These are phyloP conservation scores for Catonia carolina DNA, from an alignment of 2,888 invertebrate genomes.

Conservation along the genomic window DNA sequence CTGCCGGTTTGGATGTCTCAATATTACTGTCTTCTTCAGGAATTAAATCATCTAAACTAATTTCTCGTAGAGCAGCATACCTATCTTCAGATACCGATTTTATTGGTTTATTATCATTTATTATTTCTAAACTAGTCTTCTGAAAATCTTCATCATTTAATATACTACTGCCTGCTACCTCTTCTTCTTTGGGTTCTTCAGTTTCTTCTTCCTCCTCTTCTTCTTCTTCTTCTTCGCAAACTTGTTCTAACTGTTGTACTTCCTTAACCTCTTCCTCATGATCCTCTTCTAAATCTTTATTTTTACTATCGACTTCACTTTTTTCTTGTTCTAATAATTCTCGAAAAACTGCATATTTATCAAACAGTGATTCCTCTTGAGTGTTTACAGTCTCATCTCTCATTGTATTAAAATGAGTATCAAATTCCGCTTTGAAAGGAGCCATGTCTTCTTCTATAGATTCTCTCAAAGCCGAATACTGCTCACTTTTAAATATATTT, in stretches of 20 bases:
- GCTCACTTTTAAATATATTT: conserved; percentile 32
- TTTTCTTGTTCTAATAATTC: conserved; percentile 70
- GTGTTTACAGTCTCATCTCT: conserved; percentile 29
- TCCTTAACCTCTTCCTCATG: not conserved
- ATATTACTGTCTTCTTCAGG: conserved; percentile 41
- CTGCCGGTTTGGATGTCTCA: conserved; percentile 40
- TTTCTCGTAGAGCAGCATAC: conserved; percentile 73
- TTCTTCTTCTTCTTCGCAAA: conserved; percentile 34
- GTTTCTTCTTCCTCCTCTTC: conserved; percentile 42
- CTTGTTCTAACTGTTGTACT: not conserved
- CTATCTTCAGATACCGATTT: conserved; percentile 47
- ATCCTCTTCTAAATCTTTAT: not conserved
- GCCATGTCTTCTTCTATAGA: conserved; percentile 35
- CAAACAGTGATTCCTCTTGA: conserved; percentile 55
- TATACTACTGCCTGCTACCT: conserved; percentile 6
- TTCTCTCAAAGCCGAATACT: conserved; percentile 35
- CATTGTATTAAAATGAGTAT: conserved; percentile 48
- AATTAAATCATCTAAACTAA: conserved; percentile 39
- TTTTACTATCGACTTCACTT: conserved; percentile 15
- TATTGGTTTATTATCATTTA: not conserved
- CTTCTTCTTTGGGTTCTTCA: conserved; percentile 35
- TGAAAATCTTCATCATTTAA: conserved; percentile 32
- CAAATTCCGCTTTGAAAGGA: conserved; percentile 51
- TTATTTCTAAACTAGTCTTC: conserved; percentile 40
- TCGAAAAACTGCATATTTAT: conserved; percentile 81